phyloP scores from a whole-genome alignment of 2,888 invertebrate species.

The Dicyrtomina minuta region DNA sequence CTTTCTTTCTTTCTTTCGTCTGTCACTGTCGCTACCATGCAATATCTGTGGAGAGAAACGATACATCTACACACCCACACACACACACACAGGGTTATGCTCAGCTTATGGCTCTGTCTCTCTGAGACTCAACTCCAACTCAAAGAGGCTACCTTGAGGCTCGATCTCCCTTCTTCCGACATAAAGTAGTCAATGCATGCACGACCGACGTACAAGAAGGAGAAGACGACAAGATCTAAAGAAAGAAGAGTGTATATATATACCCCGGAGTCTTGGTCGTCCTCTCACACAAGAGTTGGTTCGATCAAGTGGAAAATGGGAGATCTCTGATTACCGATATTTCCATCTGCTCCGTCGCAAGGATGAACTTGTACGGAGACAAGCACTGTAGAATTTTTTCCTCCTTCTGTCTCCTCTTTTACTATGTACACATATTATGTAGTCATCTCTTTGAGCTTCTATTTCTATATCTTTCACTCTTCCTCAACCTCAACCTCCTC shows the following conservation, averaged over 20 bases:
- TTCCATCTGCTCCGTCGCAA: not conserved
- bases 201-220: not conserved
- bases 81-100: no score
- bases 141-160: no score
- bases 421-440: no score
- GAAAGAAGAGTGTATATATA: not conserved
- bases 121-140: no score
- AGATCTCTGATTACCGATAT: conserved; percentile 14
- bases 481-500: not conserved
- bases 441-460: no score
- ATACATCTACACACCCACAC: no score
- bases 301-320: conserved; percentile 18
- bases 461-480: not conserved
- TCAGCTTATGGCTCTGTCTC: not conserved
- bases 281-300: not conserved
- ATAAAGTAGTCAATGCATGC: not conserved
- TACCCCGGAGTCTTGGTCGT: not conserved
- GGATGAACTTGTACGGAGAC: not conserved
- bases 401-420: no score
- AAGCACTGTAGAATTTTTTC: no score
- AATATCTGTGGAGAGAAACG: not conserved
- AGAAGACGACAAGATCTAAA: no score
- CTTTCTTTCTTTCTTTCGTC: no score
- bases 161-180: no score
- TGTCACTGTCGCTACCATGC: no score